Conservation (phyloP, 2,113 vertebrate genomes). For the Ptyas mucosa region DNA sequence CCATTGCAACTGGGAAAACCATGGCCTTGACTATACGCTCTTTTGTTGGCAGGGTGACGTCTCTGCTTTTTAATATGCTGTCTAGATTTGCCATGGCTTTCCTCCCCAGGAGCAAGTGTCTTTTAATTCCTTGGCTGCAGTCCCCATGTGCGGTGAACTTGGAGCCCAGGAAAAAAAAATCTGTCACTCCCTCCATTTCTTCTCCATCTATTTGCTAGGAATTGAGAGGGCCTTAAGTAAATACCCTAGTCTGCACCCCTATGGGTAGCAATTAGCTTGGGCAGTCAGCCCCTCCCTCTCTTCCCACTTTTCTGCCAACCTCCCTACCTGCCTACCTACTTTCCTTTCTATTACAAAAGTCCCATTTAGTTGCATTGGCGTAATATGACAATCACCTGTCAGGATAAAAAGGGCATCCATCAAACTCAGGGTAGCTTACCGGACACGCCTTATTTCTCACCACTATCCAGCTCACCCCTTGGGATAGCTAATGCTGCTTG, state of each 20-base stretch:
- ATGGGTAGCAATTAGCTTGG: background rate
- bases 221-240: background rate
- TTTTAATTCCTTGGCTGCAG: too few relatives aligned
- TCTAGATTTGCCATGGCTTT: too few relatives aligned
- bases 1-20: too few relatives aligned
- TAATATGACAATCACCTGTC: background rate
- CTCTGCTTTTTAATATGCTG: too few relatives aligned
- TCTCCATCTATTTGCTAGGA: too few relatives aligned
- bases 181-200: too few relatives aligned
- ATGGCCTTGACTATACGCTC: too few relatives aligned
- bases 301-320: background rate
- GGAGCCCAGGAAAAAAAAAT: too few relatives aligned
- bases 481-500: slow-evolving; percentile 1
- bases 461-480: background rate
- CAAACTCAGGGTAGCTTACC: background rate
- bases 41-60: too few relatives aligned
- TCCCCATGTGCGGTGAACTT: too few relatives aligned
- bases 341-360: background rate
- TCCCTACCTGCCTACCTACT: background rate
- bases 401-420: background rate
- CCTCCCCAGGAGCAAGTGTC: too few relatives aligned
- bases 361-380: background rate
- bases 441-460: background rate
- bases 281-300: background rate
- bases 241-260: background rate